phyloP scores from a whole-genome alignment of 1,140 invertebrate species.

The Drosophila lacteicornis region DNA sequence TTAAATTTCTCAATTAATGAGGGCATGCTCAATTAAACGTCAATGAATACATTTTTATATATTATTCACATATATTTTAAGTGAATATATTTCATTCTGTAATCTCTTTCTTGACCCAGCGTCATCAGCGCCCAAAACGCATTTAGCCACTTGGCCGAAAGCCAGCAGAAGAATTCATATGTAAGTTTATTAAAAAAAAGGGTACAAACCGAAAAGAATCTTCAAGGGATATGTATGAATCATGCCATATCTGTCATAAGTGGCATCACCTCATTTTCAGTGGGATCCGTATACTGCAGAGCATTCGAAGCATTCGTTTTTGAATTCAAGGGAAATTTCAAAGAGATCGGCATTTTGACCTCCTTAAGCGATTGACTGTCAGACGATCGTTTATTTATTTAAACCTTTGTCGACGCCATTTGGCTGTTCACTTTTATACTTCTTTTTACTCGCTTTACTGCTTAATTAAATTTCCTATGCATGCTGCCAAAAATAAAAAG shows the following conservation, averaged over 20 bases:
- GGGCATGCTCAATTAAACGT: conserved; percentile 12
- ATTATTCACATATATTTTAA: neutral
- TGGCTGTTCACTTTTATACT: conserved; percentile 41
- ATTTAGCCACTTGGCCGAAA: conserved; percentile 64
- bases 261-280: conserved; percentile 28
- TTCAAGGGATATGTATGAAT: conserved; percentile 39
- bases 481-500: conserved; percentile 61
- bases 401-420: conserved; percentile 44
- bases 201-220: conserved; percentile 3
- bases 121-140: conserved; percentile 68
- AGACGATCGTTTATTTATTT: conserved; percentile 36
- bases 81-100: conserved; percentile 14
- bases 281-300: neutral
- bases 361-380: conserved; percentile 59
- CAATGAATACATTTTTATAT: neutral
- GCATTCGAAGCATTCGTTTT: conserved; percentile 3
- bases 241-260: conserved; percentile 46
- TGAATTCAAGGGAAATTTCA: conserved; percentile 30
- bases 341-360: conserved; percentile 48
- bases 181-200: conserved; percentile 38
- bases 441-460: conserved; percentile 39
- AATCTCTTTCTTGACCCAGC: conserved; percentile 27
- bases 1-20: conserved; percentile 15
- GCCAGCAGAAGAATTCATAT: conserved; percentile 52
- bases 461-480: conserved; percentile 71